These are phyloP conservation scores for Apotomis turbidana DNA, from an alignment of 2,888 invertebrate species.

Conservation along the genomic window DNA sequence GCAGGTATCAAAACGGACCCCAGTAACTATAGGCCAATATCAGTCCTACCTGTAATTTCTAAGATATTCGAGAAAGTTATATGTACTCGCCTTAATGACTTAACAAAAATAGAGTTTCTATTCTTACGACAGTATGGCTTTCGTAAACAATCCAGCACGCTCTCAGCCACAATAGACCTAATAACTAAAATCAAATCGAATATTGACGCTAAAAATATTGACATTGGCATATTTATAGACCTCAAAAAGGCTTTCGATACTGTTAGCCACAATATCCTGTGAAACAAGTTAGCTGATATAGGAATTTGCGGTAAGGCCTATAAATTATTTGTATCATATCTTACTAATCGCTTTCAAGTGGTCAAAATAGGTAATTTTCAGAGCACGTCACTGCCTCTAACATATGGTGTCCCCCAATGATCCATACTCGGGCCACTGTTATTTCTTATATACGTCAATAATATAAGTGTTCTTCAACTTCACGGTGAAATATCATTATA, in stretches of 20 bases:
- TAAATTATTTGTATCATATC: not conserved
- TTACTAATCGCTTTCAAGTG: not conserved
- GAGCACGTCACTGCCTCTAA: not conserved
- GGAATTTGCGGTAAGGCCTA: slow-evolving; percentile 1
- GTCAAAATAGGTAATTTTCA: not conserved
- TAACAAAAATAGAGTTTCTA: not conserved
- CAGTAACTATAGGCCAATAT: no score
- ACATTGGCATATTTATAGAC: not conserved
- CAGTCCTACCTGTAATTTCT: not conserved
- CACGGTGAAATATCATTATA: slow-evolving; percentile 22
- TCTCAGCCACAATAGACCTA: slow-evolving; percentile 5
- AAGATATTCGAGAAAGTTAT: not conserved
- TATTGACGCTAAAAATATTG: slow-evolving; percentile 1
- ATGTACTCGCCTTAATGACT: not conserved
- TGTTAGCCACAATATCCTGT: not conserved
- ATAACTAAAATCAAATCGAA: slow-evolving; percentile 1
- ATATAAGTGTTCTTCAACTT: not conserved
- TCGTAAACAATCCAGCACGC: not conserved
- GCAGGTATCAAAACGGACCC: not conserved
- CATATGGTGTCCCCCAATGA: not conserved
- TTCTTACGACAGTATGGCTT: slow-evolving; percentile 1
- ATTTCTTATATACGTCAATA: slow-evolving; percentile 4
- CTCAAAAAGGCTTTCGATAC: no score
- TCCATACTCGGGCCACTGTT: slow-evolving; percentile 3
- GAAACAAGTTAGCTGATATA: not conserved